Percentiles rank a stretch among this genome's conserved stretches.
Conservation (phyloP, 1,140 invertebrate genomes). For the Uloborus diversus region DNA sequence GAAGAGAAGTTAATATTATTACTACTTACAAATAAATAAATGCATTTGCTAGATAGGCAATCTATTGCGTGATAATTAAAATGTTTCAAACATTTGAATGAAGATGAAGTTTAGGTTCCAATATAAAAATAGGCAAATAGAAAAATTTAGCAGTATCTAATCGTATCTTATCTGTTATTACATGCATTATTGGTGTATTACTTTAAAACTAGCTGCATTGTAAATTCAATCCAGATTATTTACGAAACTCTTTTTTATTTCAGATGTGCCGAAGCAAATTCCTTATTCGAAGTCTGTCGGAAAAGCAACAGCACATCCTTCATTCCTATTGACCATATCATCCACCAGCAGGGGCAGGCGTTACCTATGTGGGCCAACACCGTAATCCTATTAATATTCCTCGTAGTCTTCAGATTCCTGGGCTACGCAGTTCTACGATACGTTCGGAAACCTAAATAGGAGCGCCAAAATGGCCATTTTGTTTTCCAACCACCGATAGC, state of each 20-base stretch:
- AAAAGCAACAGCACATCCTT: slow-evolving; percentile 64
- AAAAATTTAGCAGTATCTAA: no score
- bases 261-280: slow-evolving; percentile 74
- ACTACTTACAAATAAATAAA: no score
- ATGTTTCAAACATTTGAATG: no score
- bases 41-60: no score
- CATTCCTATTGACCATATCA: slow-evolving; percentile 76
- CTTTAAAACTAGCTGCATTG: no score
- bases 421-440: slow-evolving; percentile 81
- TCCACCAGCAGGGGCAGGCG: slow-evolving; percentile 71
- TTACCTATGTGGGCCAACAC: slow-evolving; percentile 81
- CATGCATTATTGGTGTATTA: no score
- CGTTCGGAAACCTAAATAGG: slow-evolving; percentile 73
- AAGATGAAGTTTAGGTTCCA: no score
- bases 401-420: slow-evolving; percentile 76
- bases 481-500: slow-evolving; percentile 30
- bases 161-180: no score
- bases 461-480: not conserved
- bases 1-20: no score
- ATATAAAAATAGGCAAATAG: no score
- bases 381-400: slow-evolving; percentile 76
- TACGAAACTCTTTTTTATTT: slow-evolving; percentile 60
- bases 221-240: no score
- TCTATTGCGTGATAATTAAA: no score
- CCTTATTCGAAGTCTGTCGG: slow-evolving; percentile 74